Percentiles rank a stretch among this genome's conserved stretches.
phyloP scores from a whole-genome alignment of 2,113 vertebrate genomes.

The Leptodactylus fuscus region DNA sequence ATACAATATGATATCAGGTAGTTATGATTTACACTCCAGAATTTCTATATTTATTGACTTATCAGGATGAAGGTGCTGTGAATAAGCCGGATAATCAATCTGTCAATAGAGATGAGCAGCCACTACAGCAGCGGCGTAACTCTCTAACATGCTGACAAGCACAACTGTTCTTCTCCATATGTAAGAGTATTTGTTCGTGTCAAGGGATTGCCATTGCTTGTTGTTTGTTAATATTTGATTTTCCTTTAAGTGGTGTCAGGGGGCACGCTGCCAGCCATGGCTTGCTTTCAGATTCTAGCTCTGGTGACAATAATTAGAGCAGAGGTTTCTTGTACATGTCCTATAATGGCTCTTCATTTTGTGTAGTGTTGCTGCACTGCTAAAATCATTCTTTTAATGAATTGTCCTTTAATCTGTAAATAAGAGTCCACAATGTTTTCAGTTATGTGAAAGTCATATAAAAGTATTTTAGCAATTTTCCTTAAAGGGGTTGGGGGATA shows the following conservation, averaged over 20 bases:
- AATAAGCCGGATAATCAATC: slow-evolving; percentile 10
- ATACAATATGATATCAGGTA: background rate
- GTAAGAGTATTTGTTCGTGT: slow-evolving; percentile 1
- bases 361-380: background rate
- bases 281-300: background rate
- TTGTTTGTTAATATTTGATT: slow-evolving; percentile 45
- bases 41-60: too few relatives aligned
- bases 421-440: too few relatives aligned
- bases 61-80: background rate
- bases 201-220: slow-evolving; percentile 23
- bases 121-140: background rate
- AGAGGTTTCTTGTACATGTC: background rate
- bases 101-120: background rate
- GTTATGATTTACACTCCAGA: too few relatives aligned
- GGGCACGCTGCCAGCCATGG: background rate
- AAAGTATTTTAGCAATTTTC: too few relatives aligned
- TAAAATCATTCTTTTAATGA: background rate
- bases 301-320: slow-evolving; percentile 8
- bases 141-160: background rate
- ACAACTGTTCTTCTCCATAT: slow-evolving; percentile 35
- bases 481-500: too few relatives aligned
- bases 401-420: background rate
- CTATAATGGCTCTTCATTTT: background rate
- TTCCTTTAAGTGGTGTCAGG: slow-evolving; percentile 38
- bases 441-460: too few relatives aligned